phyloP scores from a whole-genome alignment of 2,113 vertebrate species.

The Delphinapterus leucas region DNA sequence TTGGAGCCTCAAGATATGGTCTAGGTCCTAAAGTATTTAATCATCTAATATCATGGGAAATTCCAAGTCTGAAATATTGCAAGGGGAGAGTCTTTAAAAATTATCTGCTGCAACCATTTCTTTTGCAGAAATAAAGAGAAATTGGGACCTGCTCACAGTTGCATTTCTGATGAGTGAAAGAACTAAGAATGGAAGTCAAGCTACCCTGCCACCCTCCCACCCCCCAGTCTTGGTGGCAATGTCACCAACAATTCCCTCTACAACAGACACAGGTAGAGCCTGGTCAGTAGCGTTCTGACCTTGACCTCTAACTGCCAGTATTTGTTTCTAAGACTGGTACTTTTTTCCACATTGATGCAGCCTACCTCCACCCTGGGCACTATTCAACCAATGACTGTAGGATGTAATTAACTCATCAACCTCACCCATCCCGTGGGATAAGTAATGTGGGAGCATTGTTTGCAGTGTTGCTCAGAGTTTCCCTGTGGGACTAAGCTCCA shows the following conservation, averaged over 20 bases:
- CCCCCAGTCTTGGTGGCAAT: background rate
- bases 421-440: fast-evolving
- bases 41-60: background rate
- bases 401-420: fast-evolving
- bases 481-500: background rate
- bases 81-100: background rate
- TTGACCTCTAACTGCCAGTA: background rate
- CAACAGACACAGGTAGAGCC: fast-evolving
- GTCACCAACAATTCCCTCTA: fast-evolving
- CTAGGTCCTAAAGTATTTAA: background rate
- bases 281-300: background rate
- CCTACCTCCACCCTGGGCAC: too few species aligned
- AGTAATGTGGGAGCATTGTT: background rate
- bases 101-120: background rate
- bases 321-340: background rate
- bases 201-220: background rate
- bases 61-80: background rate
- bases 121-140: background rate
- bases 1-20: background rate
- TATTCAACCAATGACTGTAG: background rate
- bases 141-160: background rate
- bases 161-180: background rate
- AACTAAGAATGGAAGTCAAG: background rate
- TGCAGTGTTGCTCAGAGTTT: background rate
- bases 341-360: background rate